Evolutionary conservation across 2,888 invertebrate species (phyloP).

Genomic region (Trichogramma dendrolimi): DNA sequence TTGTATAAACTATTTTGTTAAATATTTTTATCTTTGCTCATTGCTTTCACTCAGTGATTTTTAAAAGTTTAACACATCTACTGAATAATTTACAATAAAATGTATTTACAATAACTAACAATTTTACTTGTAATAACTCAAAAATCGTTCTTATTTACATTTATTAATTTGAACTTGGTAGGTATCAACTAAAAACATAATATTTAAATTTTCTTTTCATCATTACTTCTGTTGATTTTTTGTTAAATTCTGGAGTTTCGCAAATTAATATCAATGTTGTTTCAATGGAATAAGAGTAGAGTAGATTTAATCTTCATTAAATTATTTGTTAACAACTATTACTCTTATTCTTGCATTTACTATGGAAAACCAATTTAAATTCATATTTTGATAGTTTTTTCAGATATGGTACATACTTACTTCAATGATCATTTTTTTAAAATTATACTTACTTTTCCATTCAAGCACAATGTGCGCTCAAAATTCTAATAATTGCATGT

Average conservation of each 20-base stretch:
- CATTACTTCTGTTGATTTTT: too few species aligned
- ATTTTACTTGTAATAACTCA: not conserved
- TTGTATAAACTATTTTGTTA: too few species aligned
- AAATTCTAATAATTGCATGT: constrained; percentile 45
- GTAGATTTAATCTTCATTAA: constrained; percentile 31
- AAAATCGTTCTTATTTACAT: too few species aligned
- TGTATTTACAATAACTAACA: too few species aligned
- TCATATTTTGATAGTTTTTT: constrained; percentile 7
- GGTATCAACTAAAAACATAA: too few species aligned
- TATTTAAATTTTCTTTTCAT: too few species aligned
- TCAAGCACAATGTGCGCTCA: constrained; percentile 41
- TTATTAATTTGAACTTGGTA: too few species aligned
- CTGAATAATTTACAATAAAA: too few species aligned
- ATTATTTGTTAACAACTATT: constrained; percentile 33
- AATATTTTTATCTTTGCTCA: too few species aligned
- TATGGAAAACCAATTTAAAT: constrained; percentile 28
- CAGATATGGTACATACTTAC: constrained; percentile 25
- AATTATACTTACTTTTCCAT: constrained; percentile 26
- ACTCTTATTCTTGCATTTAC: constrained; percentile 34
- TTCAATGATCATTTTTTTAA: too few species aligned
- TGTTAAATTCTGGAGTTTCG: constrained; percentile 42
- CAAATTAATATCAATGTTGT: constrained; percentile 45
- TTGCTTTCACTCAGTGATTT: too few species aligned
- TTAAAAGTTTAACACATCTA: too few species aligned
- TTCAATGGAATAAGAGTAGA: constrained; percentile 28